Evolutionary conservation across 2,797 vertebrate genomes (phyloP).

Genomic region (Propithecus perrieri): DNA sequence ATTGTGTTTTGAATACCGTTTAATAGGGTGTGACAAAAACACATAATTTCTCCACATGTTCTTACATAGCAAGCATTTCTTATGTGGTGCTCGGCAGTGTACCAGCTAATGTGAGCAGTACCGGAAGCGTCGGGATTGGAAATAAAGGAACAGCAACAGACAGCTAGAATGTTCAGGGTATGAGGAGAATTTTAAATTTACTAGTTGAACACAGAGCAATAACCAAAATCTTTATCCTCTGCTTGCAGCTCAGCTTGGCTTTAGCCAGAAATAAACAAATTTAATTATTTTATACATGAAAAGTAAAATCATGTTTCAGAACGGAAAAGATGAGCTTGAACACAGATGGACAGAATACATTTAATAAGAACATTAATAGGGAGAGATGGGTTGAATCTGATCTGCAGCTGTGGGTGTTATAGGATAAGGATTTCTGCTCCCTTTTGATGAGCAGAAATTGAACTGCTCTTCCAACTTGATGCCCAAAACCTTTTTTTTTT

Average conservation of each 20-base stretch:
- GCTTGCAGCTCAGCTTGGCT: conserved; percentile 60
- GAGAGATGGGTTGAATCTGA: conserved; percentile 61
- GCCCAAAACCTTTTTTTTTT: conserved; percentile 47
- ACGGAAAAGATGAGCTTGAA: conserved; percentile 59
- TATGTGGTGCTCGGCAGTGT: conserved; percentile 64
- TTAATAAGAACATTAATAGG: conserved; percentile 75
- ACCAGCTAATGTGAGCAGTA: conserved; percentile 70
- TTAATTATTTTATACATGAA: conserved; percentile 74
- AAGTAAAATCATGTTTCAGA: conserved; percentile 67
- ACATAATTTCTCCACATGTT: conserved; percentile 86
- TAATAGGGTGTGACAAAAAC: conserved; percentile 87
- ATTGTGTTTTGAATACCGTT: conserved; percentile 87
- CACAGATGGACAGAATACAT: conserved; percentile 67
- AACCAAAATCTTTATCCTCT: conserved; percentile 71
- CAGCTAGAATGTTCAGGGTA: conserved; percentile 54
- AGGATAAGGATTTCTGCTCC: conserved; percentile 63
- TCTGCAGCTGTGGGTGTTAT: conserved; percentile 58
- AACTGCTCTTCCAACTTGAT: conserved; percentile 61
- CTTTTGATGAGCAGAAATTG: conserved; percentile 68
- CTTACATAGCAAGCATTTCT: conserved; percentile 81
- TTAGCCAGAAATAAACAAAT: conserved; percentile 73
- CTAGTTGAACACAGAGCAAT: conserved; percentile 65
- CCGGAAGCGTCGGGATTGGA: conserved; percentile 65
- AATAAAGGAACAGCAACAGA: conserved; percentile 71
- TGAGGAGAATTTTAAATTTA: conserved; percentile 77